Percentiles rank a stretch among this genome's conserved stretches.
These are phyloP conservation scores for Sebastes trivittatus DNA, from an alignment of 2,797 vertebrate genomes.

Conservation along the genomic window DNA sequence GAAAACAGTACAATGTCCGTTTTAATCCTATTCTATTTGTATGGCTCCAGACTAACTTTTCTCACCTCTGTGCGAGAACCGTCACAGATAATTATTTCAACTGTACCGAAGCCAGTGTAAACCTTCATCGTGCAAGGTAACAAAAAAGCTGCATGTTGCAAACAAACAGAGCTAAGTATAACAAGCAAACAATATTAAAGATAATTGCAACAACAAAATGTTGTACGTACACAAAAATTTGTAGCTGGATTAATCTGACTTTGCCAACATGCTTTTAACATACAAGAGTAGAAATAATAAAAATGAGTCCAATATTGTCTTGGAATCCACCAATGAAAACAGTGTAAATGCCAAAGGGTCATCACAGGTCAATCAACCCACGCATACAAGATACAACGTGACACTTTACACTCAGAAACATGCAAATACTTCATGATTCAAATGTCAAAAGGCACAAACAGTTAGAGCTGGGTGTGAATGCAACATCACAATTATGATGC, in stretches of 20 bases:
- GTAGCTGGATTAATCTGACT: background rate
- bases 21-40: no score
- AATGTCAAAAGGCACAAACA: slow-evolving; percentile 19
- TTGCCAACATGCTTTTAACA: background rate
- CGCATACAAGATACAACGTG: slow-evolving; percentile 23
- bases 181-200: background rate
- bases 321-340: background rate
- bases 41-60: background rate
- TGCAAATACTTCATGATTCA: slow-evolving; percentile 30
- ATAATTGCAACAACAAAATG: background rate
- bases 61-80: background rate
- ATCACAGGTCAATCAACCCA: background rate
- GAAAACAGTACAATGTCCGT: background rate
- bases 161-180: background rate
- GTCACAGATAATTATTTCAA: background rate
- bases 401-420: slow-evolving; percentile 18
- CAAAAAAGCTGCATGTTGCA: background rate
- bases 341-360: background rate
- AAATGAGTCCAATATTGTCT: background rate
- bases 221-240: background rate
- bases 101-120: background rate
- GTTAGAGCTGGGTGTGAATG: background rate
- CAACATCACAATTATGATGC: background rate
- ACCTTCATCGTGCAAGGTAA: background rate
- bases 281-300: background rate